Base-by-base conservation (phyloP, 1,140 invertebrate genomes). In the Hestina assimilis region DNA sequence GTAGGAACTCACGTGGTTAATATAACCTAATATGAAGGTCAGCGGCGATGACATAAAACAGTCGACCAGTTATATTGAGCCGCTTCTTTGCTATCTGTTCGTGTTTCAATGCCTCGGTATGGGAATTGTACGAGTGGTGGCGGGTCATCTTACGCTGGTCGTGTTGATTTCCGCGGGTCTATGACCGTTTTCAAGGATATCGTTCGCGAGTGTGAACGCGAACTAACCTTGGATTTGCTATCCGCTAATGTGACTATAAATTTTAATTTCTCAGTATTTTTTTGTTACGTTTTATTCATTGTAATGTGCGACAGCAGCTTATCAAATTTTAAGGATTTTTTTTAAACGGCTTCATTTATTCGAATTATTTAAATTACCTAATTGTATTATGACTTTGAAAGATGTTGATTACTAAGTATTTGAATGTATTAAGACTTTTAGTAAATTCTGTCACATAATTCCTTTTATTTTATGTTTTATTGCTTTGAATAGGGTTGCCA, bases 1-100 rank as follows among this genome's bases (percentile, higher is more conserved):
- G 43, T 58, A 51, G 59, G 63, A 72, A 69, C 69, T 72, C 72
- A 63, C 62, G 69, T 73, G 67, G 71, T 79, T 83, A 66, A 75
- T 72, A 83, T 83, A 79, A 79, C 72, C 60, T 59, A 63, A 75
- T 66, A 60, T 66, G 74, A 83, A 84, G 79, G 82, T 58, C 80
- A 68, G 74, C 69, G 67, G 71, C 55, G 67, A 75, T 85, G 79
- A 83, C 80, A 82, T 80, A 84, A 82, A 84, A 66, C 59, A 41
- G 46, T 20, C 57, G 58, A 60, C 82, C 73, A 79, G 45, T 31
- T 1, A 14, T 0, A 17, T n/a, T 48, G 74, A 71, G 4, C 76
- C 40, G 47, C 63, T 40, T 51, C 52, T 38, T 41, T 38, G 15
- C 24, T 14, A 21, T 8, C 19, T 20, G 40, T 43, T 11, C 29